These are phyloP conservation scores for Equus quagga DNA, from an alignment of 2,113 vertebrate genomes.

Conservation along the genomic window DNA sequence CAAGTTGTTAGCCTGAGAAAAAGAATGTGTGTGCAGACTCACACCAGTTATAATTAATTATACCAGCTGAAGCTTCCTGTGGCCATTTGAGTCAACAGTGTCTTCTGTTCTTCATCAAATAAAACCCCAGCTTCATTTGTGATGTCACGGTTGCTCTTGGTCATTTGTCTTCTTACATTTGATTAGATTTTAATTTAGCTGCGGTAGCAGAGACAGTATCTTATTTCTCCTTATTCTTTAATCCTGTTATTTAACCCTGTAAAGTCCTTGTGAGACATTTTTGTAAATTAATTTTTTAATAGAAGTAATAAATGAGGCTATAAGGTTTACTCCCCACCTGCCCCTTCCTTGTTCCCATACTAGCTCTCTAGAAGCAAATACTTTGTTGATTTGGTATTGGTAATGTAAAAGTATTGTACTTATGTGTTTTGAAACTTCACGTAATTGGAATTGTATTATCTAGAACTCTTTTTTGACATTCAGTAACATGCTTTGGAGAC, in stretches of 20 bases:
- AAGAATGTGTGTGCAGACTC: background rate
- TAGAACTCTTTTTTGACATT: background rate
- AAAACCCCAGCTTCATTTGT: background rate
- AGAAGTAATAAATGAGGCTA: background rate
- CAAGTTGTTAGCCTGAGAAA: background rate
- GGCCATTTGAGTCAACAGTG: background rate
- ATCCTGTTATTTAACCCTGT: background rate
- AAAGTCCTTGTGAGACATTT: background rate
- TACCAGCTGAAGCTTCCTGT: background rate
- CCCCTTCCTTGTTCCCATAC: background rate
- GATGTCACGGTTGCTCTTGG: background rate
- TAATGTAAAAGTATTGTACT: background rate
- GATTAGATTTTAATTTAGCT: slow-evolving; percentile 34
- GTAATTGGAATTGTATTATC: background rate
- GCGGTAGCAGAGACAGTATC: background rate
- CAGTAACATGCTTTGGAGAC: background rate
- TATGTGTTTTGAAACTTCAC: background rate
- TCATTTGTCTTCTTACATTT: background rate
- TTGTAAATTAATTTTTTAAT: slow-evolving; percentile 5
- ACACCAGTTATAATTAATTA: background rate
- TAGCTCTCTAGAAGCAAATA: background rate
- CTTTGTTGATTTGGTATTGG: background rate
- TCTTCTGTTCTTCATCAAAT: background rate
- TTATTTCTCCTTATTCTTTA: background rate
- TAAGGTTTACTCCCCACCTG: background rate